phyloP scores from a whole-genome alignment of 2,113 vertebrate genomes.

The Rhabdomys dilectus region DNA sequence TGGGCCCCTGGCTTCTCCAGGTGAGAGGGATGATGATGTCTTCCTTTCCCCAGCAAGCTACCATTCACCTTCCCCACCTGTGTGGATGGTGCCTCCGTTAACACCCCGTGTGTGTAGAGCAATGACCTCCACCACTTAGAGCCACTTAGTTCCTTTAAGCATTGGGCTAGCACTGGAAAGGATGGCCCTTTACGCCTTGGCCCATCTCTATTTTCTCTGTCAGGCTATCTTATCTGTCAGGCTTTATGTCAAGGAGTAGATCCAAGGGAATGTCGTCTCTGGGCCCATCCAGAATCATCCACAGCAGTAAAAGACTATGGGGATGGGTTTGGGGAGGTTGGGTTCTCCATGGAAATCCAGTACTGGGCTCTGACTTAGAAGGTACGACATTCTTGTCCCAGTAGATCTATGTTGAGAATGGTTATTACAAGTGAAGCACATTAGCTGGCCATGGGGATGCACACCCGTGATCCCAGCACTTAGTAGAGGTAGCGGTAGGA shows the following conservation, averaged over 20 bases:
- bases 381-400: not conserved
- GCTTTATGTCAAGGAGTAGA: not conserved
- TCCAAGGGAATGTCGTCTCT: not conserved
- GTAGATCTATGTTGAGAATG: too few species aligned
- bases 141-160: not conserved
- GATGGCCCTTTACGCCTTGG: not conserved
- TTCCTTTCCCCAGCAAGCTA: not conserved
- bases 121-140: not conserved
- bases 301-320: not conserved
- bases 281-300: not conserved
- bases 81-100: not conserved
- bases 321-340: not conserved
- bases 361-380: not conserved
- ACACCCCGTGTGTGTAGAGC: not conserved
- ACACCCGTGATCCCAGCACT: not conserved
- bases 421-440: not conserved
- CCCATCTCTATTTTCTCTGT: not conserved
- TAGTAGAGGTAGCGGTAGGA: not conserved
- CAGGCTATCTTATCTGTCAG: not conserved
- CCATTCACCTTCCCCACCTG: not conserved
- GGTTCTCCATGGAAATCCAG: not conserved
- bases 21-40: not conserved
- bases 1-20: not conserved
- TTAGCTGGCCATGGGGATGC: too few species aligned
- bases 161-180: not conserved